Conservation (phyloP, 1,140 invertebrate genomes). For the Calliphora vicina region DNA sequence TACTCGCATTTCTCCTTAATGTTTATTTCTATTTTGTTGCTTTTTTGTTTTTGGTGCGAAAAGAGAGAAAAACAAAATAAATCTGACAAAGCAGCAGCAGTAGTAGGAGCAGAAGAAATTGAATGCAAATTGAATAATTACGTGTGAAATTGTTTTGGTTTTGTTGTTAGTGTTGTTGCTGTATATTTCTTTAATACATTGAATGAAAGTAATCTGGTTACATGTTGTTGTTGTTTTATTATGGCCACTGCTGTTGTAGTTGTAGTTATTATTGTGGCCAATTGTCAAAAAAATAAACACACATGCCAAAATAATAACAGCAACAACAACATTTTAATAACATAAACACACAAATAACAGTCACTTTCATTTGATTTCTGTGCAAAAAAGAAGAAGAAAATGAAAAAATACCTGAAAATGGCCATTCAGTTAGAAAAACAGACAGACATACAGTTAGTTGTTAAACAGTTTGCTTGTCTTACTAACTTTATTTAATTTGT, state of each 20-base stretch:
- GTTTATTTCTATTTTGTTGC: too few relatives aligned
- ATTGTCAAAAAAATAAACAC: conserved; percentile 1
- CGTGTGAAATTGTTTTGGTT: conserved; percentile 22
- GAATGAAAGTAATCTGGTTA: conserved; percentile 4
- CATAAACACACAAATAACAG: background rate
- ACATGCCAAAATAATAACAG: background rate
- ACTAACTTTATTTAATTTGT: background rate
- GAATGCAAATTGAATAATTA: conserved; percentile 33
- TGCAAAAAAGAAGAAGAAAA: background rate
- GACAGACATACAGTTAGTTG: background rate
- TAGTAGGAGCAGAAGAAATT: background rate
- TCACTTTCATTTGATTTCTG: conserved; percentile 11
- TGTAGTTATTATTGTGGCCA: background rate
- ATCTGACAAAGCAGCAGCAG: too few relatives aligned
- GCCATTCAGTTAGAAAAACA: background rate
- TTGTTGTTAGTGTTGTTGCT: background rate
- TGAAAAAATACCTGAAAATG: background rate
- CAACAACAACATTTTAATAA: background rate
- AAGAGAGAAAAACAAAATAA: too few relatives aligned
- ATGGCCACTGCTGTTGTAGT: background rate
- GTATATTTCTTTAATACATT: background rate
- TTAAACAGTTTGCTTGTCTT: background rate
- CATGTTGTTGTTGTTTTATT: background rate
- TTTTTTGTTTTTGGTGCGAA: too few relatives aligned
- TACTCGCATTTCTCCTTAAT: too few relatives aligned